These are phyloP conservation scores for Gymnodraco acuticeps DNA, from an alignment of 2,797 vertebrate genomes.

Conservation along the genomic window DNA sequence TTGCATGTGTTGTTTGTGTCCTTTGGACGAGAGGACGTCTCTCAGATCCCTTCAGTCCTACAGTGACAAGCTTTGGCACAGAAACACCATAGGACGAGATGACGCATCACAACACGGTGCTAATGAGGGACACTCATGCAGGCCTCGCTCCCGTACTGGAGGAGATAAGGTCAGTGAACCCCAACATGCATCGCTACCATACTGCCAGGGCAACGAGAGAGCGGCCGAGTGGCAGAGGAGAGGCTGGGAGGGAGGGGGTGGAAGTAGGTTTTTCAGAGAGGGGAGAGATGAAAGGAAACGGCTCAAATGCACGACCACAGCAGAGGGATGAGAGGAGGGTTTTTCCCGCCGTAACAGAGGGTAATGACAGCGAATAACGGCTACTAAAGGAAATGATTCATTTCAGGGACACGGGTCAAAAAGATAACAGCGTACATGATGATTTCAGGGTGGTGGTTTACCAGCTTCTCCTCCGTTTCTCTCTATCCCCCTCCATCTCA, in stretches of 20 bases:
- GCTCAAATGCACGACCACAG: conserved; percentile 29
- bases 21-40: conserved; percentile 40
- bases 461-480: conserved; percentile 35
- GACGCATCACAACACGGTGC: conserved; percentile 66
- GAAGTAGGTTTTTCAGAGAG: conserved; percentile 16
- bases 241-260: conserved; percentile 1
- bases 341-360: not conserved
- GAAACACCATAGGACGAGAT: conserved; percentile 65
- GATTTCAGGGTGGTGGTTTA: conserved; percentile 47
- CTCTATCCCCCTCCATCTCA: conserved; percentile 73
- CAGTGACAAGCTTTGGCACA: conserved; percentile 82
- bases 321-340: not conserved
- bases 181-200: conserved; percentile 62
- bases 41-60: conserved; percentile 59
- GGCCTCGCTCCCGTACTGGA: conserved; percentile 65
- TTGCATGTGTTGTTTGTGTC: conserved; percentile 63
- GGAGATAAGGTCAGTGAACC: conserved; percentile 63
- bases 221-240: conserved; percentile 26
- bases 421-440: conserved; percentile 31
- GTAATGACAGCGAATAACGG: conserved; percentile 21
- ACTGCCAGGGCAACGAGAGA: conserved; percentile 62
- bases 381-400: conserved; percentile 15
- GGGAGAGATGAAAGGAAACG: conserved; percentile 15
- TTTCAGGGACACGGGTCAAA: conserved; percentile 7
- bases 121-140: conserved; percentile 74